phyloP scores from a whole-genome alignment of 2,113 vertebrate species.

The Burhinus bistriatus region DNA sequence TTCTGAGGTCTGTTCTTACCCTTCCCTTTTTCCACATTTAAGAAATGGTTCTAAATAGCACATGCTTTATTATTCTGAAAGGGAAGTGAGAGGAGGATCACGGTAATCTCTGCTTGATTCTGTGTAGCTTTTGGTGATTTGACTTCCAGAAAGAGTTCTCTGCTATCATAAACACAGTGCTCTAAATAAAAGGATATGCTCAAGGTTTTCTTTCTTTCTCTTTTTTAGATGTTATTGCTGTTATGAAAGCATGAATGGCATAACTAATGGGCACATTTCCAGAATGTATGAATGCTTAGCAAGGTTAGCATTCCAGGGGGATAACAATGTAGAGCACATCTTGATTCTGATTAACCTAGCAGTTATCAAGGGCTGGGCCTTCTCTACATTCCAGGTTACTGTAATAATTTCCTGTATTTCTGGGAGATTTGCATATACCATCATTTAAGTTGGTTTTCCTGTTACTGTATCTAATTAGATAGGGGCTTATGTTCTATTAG shows the following conservation, averaged over 20 bases:
- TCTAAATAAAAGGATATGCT: background rate
- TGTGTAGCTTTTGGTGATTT: background rate
- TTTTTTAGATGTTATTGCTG: background rate
- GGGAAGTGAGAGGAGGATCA: background rate
- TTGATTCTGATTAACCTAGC: background rate
- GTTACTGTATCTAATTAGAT: background rate
- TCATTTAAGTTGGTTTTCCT: background rate
- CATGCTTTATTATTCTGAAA: background rate
- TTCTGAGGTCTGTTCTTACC: background rate
- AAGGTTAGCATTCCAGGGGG: background rate
- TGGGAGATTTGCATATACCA: background rate
- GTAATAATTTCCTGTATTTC: background rate
- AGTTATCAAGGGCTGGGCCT: background rate
- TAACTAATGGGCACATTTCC: conserved; percentile 7
- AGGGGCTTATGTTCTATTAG: background rate
- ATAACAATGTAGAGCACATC: background rate
- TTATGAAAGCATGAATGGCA: background rate
- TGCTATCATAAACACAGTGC: background rate
- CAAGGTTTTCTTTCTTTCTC: background rate
- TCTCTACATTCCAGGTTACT: background rate
- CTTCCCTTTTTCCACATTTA: background rate
- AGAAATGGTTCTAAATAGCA: background rate
- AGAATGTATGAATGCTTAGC: background rate
- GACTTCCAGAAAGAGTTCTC: background rate
- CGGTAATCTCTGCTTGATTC: background rate